phyloP scores from a whole-genome alignment of 2,113 vertebrate genomes.

The Mobula hypostoma region DNA sequence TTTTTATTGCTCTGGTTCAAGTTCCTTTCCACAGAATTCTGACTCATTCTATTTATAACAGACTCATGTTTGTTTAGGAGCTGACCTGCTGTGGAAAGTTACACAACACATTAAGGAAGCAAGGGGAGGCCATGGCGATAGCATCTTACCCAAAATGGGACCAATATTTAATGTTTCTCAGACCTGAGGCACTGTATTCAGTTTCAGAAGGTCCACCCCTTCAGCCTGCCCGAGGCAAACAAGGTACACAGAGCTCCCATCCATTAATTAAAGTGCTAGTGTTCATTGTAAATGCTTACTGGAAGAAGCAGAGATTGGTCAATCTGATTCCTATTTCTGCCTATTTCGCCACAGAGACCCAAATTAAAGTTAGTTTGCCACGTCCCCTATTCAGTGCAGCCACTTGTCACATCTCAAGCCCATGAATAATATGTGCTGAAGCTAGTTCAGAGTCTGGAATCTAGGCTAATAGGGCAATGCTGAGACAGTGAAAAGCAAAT shows the following conservation, averaged over 20 bases:
- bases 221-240: neutral
- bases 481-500: too few relatives aligned
- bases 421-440: too few relatives aligned
- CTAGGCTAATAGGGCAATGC: too few relatives aligned
- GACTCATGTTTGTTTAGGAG: constrained; percentile 17
- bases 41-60: constrained; percentile 35
- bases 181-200: neutral
- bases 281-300: neutral
- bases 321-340: neutral
- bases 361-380: too few relatives aligned
- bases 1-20: constrained; percentile 32
- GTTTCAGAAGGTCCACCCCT: neutral
- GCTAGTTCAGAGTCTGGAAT: too few relatives aligned
- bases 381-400: too few relatives aligned
- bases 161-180: neutral
- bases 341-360: too few relatives aligned
- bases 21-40: constrained; percentile 29
- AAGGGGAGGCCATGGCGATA: too few relatives aligned
- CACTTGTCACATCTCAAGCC: too few relatives aligned
- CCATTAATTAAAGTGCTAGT: neutral
- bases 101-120: constrained; percentile 7
- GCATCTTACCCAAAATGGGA: neutral
- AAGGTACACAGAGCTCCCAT: neutral
- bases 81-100: constrained; percentile 16
- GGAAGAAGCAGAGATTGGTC: neutral